phyloP scores from a whole-genome alignment of 2,888 invertebrate species.

The Zelleria hepariella region DNA sequence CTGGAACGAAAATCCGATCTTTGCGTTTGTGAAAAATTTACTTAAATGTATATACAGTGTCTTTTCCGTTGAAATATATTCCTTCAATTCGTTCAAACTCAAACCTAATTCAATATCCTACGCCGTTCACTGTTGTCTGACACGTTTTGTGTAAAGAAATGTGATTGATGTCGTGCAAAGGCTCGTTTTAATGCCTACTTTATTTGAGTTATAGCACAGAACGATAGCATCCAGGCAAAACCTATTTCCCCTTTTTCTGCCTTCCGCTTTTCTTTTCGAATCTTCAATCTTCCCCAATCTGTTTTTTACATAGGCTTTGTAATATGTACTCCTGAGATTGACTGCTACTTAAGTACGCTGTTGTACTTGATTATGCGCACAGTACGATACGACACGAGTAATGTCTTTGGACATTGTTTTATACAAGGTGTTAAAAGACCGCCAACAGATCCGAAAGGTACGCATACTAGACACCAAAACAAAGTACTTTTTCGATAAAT shows the following conservation, averaged over 20 bases:
- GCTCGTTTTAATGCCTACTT: background rate
- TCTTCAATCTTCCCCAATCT: background rate
- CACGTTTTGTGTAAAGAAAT: background rate
- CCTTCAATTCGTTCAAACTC: background rate
- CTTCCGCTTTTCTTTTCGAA: background rate
- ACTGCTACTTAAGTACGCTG: background rate
- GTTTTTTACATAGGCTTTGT: background rate
- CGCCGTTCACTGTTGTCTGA: background rate
- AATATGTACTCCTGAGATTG: background rate
- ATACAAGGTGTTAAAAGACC: too few species aligned
- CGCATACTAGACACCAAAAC: too few species aligned
- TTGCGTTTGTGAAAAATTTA: constrained; percentile 1
- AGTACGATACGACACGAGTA: background rate
- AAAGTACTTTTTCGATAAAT: too few species aligned
- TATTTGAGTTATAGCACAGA: background rate
- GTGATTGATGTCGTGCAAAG: background rate
- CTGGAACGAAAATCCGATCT: constrained; percentile 10
- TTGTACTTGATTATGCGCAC: background rate
- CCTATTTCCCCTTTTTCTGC: background rate
- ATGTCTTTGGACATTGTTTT: background rate
- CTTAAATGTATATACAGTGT: background rate
- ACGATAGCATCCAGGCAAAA: background rate
- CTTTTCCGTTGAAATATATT: background rate
- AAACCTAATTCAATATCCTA: background rate
- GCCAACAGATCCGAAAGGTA: too few species aligned